Evolutionary conservation across 2,797 vertebrate species (phyloP), one percentile per base, ranked within the genome.

Genomic region (Schizothorax lantsangensis): DNA sequence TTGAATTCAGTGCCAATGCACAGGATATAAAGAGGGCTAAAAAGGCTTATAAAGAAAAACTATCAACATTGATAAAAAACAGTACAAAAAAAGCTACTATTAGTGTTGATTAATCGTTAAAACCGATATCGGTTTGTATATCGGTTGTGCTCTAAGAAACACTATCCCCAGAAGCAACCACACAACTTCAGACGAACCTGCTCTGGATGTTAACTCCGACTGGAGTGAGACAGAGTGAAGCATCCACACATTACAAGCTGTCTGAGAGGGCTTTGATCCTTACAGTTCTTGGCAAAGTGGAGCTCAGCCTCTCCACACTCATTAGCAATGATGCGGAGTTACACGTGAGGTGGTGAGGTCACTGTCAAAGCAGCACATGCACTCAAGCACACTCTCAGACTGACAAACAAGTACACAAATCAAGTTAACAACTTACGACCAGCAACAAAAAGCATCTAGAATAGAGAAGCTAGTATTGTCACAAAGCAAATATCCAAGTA

Each of bases 281-380:
- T 26, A 52, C 17, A 73, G 64, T n/a, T 84, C 73, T 66, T 78
- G 79, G 82, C 85, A 64, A 79, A 45, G n/a, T 74, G 38, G 68
- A 68, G n/a, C 49, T 80, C 59, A 62, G 54, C 30, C 38, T 38
- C 59, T 74, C 74, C 17, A 36, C 43, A 69, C 71, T 84, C 74
- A 88, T 86, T 88, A 85, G 52, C 45, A 64, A 73, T 86, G 75
- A 89, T 64, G 80, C 62, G 59, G 79, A 43, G 40, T 66, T 83
- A 71, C 83, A 79, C 23, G 17, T 14, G 43, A 79, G 74, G 59
- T 62, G 40, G 23, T 26, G 59, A 75, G 83, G 72, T 77, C 72
- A 77, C 43, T 49, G 59, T 84, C 72, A 77, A 52, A 75, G 72
- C 57, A 26, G 57, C 49, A 62, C 26, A 74, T 26, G 26, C 57